These are phyloP conservation scores for Arctocebus calabarensis DNA, from an alignment of 2,797 vertebrate species.

Conservation along the genomic window DNA sequence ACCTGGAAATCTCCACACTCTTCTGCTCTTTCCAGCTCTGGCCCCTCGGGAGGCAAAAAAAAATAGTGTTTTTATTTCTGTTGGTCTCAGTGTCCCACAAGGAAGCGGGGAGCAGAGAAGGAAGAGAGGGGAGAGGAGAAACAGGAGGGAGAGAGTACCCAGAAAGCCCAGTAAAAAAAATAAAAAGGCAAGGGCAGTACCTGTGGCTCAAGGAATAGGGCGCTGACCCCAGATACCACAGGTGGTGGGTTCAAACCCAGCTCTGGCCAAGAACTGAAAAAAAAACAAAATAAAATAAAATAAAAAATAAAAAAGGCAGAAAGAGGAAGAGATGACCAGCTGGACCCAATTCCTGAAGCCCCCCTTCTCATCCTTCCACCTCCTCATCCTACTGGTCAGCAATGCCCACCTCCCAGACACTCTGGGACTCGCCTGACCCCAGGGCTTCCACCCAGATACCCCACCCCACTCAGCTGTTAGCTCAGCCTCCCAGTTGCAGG, in stretches of 20 bases:
- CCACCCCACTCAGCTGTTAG: fast-evolving
- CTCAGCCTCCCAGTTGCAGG: background rate
- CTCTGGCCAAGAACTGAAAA: no score
- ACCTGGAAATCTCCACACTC: background rate
- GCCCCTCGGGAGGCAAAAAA: background rate
- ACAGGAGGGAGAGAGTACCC: no score
- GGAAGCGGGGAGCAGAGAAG: background rate
- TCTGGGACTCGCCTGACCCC: background rate
- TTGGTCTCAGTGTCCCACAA: background rate
- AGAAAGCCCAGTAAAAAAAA: background rate
- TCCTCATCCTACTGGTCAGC: background rate
- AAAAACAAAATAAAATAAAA: background rate
- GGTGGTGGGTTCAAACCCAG: no score
- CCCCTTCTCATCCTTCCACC: no score
- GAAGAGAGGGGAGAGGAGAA: background rate
- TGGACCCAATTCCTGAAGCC: no score
- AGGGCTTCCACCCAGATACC: background rate
- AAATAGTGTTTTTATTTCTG: background rate
- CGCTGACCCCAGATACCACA: no score
- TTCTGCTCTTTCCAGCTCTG: background rate
- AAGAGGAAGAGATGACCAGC: background rate
- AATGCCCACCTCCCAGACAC: fast-evolving
- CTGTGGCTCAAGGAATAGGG: no score
- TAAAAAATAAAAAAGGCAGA: background rate
- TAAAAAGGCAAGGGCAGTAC: background rate